Percentiles rank a stretch among this genome's conserved stretches.
phyloP scores from a whole-genome alignment of 2,888 invertebrate species.

The Melolontha melolontha region DNA sequence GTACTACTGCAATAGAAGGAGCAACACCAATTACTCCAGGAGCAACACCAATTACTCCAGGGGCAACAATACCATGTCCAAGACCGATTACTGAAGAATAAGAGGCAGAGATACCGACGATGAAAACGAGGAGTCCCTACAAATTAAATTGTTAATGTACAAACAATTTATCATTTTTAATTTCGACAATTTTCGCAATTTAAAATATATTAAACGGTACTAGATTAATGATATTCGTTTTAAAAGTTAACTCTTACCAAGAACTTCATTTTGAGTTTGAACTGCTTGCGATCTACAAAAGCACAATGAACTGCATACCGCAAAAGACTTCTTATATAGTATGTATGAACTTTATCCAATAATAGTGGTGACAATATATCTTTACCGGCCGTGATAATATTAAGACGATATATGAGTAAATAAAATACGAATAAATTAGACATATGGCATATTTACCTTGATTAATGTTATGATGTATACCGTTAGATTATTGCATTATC shows the following conservation, averaged over 20 bases:
- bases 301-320: background rate
- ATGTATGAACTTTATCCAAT: background rate
- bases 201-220: background rate
- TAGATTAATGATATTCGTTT: no score
- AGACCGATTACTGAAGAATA: constrained; percentile 29
- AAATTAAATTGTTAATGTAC: background rate
- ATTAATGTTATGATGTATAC: constrained; percentile 26
- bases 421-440: constrained; percentile 9
- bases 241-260: constrained; percentile 17
- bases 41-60: background rate
- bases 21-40: background rate
- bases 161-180: background rate
- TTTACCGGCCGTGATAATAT: no score
- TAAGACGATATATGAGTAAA: no score
- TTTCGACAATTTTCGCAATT: background rate
- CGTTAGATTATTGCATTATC: constrained; percentile 29
- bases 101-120: constrained; percentile 31
- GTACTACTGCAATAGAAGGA: background rate
- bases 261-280: constrained; percentile 28
- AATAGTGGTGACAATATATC: no score
- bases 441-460: constrained; percentile 30
- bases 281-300: background rate
- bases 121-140: constrained; percentile 23
- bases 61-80: constrained; percentile 15
- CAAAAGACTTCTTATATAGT: constrained; percentile 7